These are phyloP conservation scores for Limnephilus rhombicus DNA, from an alignment of 2,888 invertebrate genomes.

Conservation along the genomic window DNA sequence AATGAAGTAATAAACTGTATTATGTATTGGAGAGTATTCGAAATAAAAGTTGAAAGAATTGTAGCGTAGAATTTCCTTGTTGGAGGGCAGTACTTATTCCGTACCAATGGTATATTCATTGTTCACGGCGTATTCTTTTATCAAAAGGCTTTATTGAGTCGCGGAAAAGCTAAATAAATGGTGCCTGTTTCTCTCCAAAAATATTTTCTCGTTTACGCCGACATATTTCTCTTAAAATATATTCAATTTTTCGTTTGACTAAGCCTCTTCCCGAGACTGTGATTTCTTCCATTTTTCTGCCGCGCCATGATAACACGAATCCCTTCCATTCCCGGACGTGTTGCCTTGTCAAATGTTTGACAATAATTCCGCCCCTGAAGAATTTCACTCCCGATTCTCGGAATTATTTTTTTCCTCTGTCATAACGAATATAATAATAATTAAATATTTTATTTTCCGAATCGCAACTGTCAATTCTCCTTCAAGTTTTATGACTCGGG, in stretches of 20 bases:
- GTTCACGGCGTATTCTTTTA: neutral
- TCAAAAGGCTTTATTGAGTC: neutral
- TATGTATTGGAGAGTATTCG: neutral
- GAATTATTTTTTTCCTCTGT: neutral
- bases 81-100: neutral
- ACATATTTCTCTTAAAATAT: slow-evolving; percentile 2
- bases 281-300: slow-evolving; percentile 13
- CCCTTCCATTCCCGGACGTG: slow-evolving; percentile 25
- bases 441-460: neutral
- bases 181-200: neutral
- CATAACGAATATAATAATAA: neutral
- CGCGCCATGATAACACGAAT: slow-evolving; percentile 24
- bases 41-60: neutral
- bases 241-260: slow-evolving; percentile 28
- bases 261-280: slow-evolving; percentile 12
- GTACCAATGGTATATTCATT: neutral
- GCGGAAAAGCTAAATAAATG: neutral
- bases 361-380: slow-evolving; percentile 24
- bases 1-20: neutral
- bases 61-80: neutral
- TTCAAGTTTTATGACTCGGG: neutral
- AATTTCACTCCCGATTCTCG: neutral
- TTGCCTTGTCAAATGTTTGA: slow-evolving; percentile 40
- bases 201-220: slow-evolving; percentile 21
- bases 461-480: neutral